Evolutionary conservation across 2,888 invertebrate species (phyloP).

Genomic region (Cinara cedri): DNA sequence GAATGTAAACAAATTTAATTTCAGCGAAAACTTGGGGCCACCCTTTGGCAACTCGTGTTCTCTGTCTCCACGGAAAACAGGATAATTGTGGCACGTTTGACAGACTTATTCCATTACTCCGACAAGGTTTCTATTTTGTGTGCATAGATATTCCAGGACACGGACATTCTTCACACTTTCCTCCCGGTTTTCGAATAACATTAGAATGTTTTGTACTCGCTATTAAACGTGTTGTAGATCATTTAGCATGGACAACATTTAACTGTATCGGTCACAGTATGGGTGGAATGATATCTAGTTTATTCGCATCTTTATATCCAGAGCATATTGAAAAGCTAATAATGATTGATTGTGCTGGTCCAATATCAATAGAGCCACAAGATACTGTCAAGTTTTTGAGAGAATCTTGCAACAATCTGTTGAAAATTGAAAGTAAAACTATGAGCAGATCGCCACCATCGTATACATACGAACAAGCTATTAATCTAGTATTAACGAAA

Average conservation of each 20-base stretch:
- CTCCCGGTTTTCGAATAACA: conserved; percentile 62
- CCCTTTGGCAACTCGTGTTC: conserved; percentile 61
- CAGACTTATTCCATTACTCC: conserved; percentile 62
- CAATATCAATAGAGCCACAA: conserved; percentile 56
- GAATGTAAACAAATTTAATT: conserved; percentile 57
- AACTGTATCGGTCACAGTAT: conserved; percentile 63
- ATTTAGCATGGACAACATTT: conserved; percentile 63
- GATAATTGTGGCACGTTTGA: conserved; percentile 65
- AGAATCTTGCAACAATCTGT: conserved; percentile 58
- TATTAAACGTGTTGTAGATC: conserved; percentile 62
- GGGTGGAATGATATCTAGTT: conserved; percentile 63
- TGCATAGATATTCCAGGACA: conserved; percentile 64
- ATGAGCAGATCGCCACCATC: conserved; percentile 59
- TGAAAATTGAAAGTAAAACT: conserved; percentile 59
- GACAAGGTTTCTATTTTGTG: conserved; percentile 62
- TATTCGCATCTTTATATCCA: conserved; percentile 60
- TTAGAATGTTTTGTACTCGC: conserved; percentile 61
- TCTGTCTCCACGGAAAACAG: conserved; percentile 63
- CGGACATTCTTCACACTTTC: conserved; percentile 64
- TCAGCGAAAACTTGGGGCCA: conserved; percentile 61
- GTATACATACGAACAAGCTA: conserved; percentile 60
- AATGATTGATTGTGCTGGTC: conserved; percentile 61
- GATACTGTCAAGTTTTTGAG: conserved; percentile 59
- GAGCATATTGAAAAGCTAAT: conserved; percentile 61
- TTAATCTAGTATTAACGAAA: conserved; percentile 59